Percentiles rank a stretch among this genome's conserved stretches.
These are phyloP conservation scores for Dromas ardeola DNA, from an alignment of 2,113 vertebrate genomes.

Conservation along the genomic window DNA sequence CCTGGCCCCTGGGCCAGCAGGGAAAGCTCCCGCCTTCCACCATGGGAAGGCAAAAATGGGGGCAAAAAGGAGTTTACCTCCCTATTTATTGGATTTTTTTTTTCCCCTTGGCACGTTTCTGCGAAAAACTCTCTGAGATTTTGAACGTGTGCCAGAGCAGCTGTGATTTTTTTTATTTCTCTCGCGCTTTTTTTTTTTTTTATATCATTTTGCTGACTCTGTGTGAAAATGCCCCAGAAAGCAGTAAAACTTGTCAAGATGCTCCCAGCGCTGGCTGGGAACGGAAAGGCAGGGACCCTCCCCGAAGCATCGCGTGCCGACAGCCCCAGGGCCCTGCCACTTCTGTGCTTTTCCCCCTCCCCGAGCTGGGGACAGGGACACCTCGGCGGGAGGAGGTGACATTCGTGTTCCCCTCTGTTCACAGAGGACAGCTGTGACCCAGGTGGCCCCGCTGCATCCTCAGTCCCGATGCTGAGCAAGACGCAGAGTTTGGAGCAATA, in stretches of 20 bases:
- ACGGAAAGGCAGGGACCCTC: not conserved
- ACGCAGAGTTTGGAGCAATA: not conserved
- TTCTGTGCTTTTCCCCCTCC: not conserved
- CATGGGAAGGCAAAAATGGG: not conserved
- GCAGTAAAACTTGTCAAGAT: not conserved
- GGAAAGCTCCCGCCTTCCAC: not conserved
- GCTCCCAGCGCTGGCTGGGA: fast-evolving
- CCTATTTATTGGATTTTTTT: not conserved
- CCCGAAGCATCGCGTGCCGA: fast-evolving
- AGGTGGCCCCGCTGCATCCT: not conserved
- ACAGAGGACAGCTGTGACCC: not conserved
- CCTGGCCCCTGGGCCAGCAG: not conserved
- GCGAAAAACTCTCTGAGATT: not conserved
- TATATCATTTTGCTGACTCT: conserved; percentile 48
- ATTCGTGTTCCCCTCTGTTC: not conserved
- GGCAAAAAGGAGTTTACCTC: not conserved
- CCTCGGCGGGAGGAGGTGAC: fast-evolving
- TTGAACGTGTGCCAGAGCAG: conserved; percentile 42
- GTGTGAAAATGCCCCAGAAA: conserved; percentile 58
- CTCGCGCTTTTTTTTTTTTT: not conserved
- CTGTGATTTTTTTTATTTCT: conserved; percentile 22
- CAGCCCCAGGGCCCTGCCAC: not conserved
- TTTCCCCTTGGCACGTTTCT: not conserved
- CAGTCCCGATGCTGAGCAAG: not conserved
- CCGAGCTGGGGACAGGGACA: not conserved